Base-by-base conservation (phyloP, 1,140 invertebrate genomes). In the Eufriesea mexicana region DNA sequence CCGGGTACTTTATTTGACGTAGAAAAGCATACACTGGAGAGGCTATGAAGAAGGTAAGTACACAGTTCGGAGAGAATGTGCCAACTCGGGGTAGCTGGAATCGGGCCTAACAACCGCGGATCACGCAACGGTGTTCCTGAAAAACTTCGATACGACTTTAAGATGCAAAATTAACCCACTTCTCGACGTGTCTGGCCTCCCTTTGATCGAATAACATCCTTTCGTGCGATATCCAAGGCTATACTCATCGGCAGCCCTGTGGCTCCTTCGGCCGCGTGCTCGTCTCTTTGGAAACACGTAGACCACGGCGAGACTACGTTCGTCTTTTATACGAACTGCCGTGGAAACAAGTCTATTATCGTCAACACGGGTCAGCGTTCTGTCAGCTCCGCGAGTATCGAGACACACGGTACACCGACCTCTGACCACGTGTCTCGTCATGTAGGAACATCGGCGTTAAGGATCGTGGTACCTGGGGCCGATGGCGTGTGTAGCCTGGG, bases 331-430 rank as follows among this genome's bases (percentile, higher is more conserved):
- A n/a, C n/a, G 8, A 51, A 6, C 45, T 51, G n/a, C 8, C n/a
- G 9, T 71, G 16, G 25, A 71, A 71, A 51, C 68, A 12, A 28
- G 68, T 71, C 25, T 71, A 71, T 71, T 51, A 28, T 28, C 68
- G 25, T 4, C 16, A 25, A 7, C n/a, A 51, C 6, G 28, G 25
- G 18, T 35, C 12, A 49, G 45, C 23, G 7, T 20, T 51, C n/a
- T 25, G n/a, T 47, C 66, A 49, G 51, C 12, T 42, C 42, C n/a
- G 6, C 68, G 28, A n/a, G 47, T 28, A 51, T 47, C 68, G 20
- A 51, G 68, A 28, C n/a, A 28, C 68, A 71, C 47, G 68, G 25
- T 71, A 71, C 68, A 51, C 25, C 68, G 68, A 71, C 68, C 68
- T 71, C 47, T 51, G 68, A 51, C 68, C 47, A 70, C 9, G 42